Evolutionary conservation across 2,888 invertebrate genomes (phyloP).

Genomic region (Amphimallon solstitiale): DNA sequence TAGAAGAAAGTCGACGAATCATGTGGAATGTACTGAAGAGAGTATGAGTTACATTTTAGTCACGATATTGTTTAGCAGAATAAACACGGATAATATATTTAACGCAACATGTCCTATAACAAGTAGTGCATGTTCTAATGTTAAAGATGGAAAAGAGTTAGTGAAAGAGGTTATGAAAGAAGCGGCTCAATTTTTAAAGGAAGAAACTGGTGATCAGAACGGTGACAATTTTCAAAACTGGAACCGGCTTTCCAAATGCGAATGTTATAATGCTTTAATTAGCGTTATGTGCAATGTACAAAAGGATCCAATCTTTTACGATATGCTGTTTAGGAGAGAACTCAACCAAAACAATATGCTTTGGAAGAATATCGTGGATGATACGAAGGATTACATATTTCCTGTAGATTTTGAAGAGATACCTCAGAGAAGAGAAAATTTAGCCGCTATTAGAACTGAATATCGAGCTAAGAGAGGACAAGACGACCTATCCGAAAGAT

Average conservation of each 20-base stretch:
- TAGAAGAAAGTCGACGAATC: conserved; percentile 36
- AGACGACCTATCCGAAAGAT: conserved; percentile 50
- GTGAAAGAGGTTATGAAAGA: conserved; percentile 54
- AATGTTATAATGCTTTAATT: conserved; percentile 71
- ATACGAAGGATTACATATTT: conserved; percentile 64
- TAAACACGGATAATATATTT: conserved; percentile 50
- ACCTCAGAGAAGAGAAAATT: conserved; percentile 62
- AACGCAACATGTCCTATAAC: conserved; percentile 55
- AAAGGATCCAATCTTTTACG: conserved; percentile 66
- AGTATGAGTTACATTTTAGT: conserved; percentile 53
- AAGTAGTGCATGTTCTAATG: conserved; percentile 48
- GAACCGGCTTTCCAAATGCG: conserved; percentile 70
- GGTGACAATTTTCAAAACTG: conserved; percentile 55
- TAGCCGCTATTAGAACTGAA: conserved; percentile 61
- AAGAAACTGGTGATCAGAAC: conserved; percentile 48
- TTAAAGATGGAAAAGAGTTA: conserved; percentile 56
- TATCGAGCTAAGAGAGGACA: conserved; percentile 21
- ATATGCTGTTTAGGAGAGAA: conserved; percentile 67
- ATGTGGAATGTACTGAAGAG: conserved; percentile 42
- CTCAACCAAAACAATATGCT: conserved; percentile 63
- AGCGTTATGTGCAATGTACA: conserved; percentile 70
- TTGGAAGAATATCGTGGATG: conserved; percentile 71
- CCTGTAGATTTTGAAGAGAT: conserved; percentile 66
- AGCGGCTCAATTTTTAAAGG: conserved; percentile 55
- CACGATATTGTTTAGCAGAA: conserved; percentile 55